Conservation (phyloP, 2,113 vertebrate genomes). For the Glaucomys volans region DNA sequence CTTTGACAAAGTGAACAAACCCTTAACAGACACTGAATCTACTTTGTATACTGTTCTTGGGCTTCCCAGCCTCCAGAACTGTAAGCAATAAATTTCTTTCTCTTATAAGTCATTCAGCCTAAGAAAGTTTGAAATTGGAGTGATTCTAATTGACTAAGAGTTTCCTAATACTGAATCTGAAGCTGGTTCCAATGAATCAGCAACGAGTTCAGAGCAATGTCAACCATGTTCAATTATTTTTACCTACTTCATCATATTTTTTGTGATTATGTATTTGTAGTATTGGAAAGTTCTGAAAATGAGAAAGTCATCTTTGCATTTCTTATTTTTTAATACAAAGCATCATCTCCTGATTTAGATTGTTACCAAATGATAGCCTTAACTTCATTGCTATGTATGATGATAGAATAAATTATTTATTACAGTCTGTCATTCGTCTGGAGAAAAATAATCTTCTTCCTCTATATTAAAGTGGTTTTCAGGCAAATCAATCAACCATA, state of each 20-base stretch:
- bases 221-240: constrained; percentile 40
- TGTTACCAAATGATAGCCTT: constrained; percentile 83
- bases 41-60: neutral
- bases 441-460: constrained; percentile 86
- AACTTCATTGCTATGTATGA: constrained; percentile 83
- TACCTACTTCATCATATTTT: constrained; percentile 17
- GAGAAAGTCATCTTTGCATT: constrained; percentile 58
- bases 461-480: constrained; percentile 88
- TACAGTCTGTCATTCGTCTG: constrained; percentile 85
- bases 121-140: neutral
- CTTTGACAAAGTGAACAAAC: neutral
- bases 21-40: neutral
- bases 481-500: constrained; percentile 87
- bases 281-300: constrained; percentile 50
- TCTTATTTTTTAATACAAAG: constrained; percentile 68
- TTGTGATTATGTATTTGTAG: constrained; percentile 56
- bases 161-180: neutral
- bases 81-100: neutral
- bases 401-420: constrained; percentile 87
- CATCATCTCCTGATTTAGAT: constrained; percentile 85
- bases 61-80: neutral
- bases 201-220: neutral
- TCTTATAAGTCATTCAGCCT: neutral
- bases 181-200: neutral
- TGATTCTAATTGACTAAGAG: neutral